Percentiles rank a stretch among this genome's conserved stretches.
Conservation (phyloP, 2,888 invertebrate species). For the Kuschelorhynchus macadamiae region DNA sequence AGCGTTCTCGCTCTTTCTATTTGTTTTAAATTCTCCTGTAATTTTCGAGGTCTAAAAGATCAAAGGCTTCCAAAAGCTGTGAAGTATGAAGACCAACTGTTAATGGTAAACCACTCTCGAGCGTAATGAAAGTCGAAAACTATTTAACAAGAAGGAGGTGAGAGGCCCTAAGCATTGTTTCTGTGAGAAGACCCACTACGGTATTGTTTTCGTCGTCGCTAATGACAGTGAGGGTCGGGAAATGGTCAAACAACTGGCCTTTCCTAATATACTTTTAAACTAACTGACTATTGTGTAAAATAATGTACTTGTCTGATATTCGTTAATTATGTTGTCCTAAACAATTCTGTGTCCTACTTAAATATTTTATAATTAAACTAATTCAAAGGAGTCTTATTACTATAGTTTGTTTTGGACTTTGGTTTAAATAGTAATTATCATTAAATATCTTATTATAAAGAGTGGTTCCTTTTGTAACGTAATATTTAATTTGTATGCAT, state of each 20-base stretch:
- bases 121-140: conserved; percentile 48
- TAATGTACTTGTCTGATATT: not conserved
- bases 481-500: too few species aligned
- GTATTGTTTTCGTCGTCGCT: conserved; percentile 42
- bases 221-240: conserved; percentile 42
- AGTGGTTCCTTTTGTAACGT: too few species aligned
- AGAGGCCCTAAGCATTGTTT: conserved; percentile 44
- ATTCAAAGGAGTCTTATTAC: too few species aligned
- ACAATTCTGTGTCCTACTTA: too few species aligned
- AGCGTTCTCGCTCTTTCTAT: conserved; percentile 16
- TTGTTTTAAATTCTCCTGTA: conserved; percentile 39
- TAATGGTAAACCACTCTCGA: conserved; percentile 48
- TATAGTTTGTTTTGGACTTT: too few species aligned
- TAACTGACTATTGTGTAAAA: conserved; percentile 25
- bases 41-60: conserved; percentile 36
- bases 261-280: conserved; percentile 41
- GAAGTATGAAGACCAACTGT: conserved; percentile 46
- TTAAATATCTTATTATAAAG: too few species aligned
- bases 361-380: too few species aligned
- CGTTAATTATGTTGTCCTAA: not conserved
- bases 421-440: too few species aligned
- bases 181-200: conserved; percentile 41
- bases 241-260: conserved; percentile 40
- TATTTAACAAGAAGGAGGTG: conserved; percentile 50
- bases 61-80: conserved; percentile 42